Base-by-base conservation (phyloP, 2,113 vertebrate genomes). In the Vicugna pacos region DNA sequence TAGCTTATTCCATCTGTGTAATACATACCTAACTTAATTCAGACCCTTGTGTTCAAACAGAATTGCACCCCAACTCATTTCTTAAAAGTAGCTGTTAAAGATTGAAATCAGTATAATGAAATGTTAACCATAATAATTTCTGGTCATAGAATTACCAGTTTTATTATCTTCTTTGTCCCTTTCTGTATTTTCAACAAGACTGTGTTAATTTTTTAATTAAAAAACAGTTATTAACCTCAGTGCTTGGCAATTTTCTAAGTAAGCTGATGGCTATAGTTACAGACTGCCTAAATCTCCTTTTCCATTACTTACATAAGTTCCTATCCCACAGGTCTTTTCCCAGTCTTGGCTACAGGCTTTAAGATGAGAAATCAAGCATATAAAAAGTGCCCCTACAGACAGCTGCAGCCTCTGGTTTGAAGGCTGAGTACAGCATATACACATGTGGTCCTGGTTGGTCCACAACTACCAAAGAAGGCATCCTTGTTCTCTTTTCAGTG, bases 311-410 rank as follows among this genome's bases (percentile, higher is more conserved):
- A 90, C 6, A 3, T 58, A 56, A 79, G 19, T 91, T 96, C n/a
- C 58, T 81, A 83, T 60, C 3, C 70, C 16, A 67, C 5, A 73
- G 52, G 6, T 60, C n/a, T 96, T 92, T 84, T 82, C 67, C 62
- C 89, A 58, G 38, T 26, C 22, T 82, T 67, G 32, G 73, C 50
- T 96, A 79, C 14, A 42, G 58, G 89, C 20, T 82, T 89, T 60
- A 81, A 93, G 60, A 65, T 22, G 56, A 64, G 22, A 96, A 96
- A 65, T 58, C 58, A 95, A 52, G 50, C 64, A 92, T 95, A 93
- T 82, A 54, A 86, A 94, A 95, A 93, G 35, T 52, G 1, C 1
- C 26, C 30, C 35, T 52, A 48, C 7, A 75, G 64, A 46, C 26
- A 65, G 58, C 12, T 12, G 10, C 46, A 77, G 42, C 28, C 35